Evolutionary conservation across 1,140 invertebrate genomes (phyloP).

Genomic region (Lepidostoma basale): DNA sequence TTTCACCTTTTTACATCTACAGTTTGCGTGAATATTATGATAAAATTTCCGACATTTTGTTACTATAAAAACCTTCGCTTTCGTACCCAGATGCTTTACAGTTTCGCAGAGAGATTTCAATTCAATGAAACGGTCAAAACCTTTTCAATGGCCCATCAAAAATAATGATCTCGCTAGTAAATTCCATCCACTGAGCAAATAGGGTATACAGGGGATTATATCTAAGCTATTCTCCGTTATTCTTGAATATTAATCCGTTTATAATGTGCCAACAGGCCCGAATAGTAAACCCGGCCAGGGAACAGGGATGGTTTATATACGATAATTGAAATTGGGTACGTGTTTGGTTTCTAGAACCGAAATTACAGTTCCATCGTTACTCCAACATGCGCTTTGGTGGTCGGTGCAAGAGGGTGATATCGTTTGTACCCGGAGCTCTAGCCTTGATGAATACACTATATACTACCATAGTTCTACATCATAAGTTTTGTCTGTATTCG

Average conservation of each 20-base stretch:
- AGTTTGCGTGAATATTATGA: too few relatives aligned
- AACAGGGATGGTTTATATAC: slow-evolving; percentile 1
- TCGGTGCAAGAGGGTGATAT: neutral
- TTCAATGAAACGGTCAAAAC: neutral
- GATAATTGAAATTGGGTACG: slow-evolving; percentile 40
- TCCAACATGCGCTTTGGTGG: neutral
- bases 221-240: neutral
- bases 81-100: too few relatives aligned
- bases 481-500: too few relatives aligned
- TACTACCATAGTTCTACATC: too few relatives aligned
- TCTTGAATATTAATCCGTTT: slow-evolving; percentile 14
- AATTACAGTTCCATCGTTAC: slow-evolving; percentile 17
- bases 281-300: neutral
- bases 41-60: too few relatives aligned
- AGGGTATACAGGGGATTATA: neutral
- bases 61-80: too few relatives aligned
- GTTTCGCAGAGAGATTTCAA: too few relatives aligned
- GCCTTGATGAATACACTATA: too few relatives aligned
- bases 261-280: slow-evolving; percentile 11
- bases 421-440: neutral
- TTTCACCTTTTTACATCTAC: too few relatives aligned
- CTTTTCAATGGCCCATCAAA: neutral
- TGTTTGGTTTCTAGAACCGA: slow-evolving; percentile 30
- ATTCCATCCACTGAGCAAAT: neutral
- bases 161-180: neutral